Base-by-base conservation (phyloP, 2,888 invertebrate species). In the Drosophila acutilabella region DNA sequence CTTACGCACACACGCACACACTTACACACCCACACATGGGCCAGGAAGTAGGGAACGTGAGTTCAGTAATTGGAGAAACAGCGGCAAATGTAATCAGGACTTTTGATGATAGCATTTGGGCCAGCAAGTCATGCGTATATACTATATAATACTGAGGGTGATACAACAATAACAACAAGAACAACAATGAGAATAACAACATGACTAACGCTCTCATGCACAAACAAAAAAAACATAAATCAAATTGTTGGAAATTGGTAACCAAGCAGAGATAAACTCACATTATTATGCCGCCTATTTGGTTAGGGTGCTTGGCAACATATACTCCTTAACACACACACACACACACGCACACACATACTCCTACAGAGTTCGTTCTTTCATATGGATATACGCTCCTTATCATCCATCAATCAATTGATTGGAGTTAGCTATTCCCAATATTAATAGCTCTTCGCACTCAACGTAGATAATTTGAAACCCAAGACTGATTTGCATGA, bases 221-320 rank as follows among this genome's bases (percentile, higher is more conserved):
- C 83, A 77, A 82, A 85, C 75, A 75, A 75, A 86, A 88, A 82
- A 88, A 69, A 80, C 82, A 83, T 88, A 83, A 83, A 83, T 88
- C 82, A 83, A 82, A 83, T 82, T 77, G 86, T 52, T 88, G 60
- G 88, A 88, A 85, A 79, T 82, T 75, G 86, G 87, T 83, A 74
- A 80, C 86, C 80, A 88, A 69, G 89, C 80, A 74, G 65, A 83
- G 82, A 83, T 83, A 83, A 88, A 82, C 87, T 86, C 87, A 60
- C 80, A 88, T 83, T 83, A 83, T 83, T 83, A 83, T 88, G 88
- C 83, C 77, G 66, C 68, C 68, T 70, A 75, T 73, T 75, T 66
- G 47, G 50, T 57, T 54, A 14, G 53, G 38, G 7, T 59, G 64
- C 62, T 66, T 64, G 62, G 65, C 54, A 66, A 61, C 48, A 36